A percentile compares a stretch with the other conserved stretches of the same genome.
These are phyloP conservation scores for Heteractis magnifica DNA, from an alignment of 92 coral and sea anemone genomes.

Conservation along the genomic window DNA sequence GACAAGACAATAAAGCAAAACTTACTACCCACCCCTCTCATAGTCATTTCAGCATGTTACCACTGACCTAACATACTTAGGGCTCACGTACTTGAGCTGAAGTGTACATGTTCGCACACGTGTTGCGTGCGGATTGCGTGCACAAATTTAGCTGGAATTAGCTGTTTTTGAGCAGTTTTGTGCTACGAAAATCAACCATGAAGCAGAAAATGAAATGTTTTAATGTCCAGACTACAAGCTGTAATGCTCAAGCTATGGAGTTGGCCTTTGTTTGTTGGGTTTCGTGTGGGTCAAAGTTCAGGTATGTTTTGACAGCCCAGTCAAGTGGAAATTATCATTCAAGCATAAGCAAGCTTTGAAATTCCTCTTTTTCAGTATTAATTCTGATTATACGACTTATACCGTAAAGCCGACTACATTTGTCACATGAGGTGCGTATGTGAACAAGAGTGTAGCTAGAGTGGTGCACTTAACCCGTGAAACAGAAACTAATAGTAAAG, in stretches of 20 bases:
- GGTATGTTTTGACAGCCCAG: not conserved
- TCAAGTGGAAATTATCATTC: not conserved
- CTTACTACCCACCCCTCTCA: not conserved
- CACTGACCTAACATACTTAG: not conserved
- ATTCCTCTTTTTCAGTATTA: too few species aligned
- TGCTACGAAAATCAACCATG: not conserved
- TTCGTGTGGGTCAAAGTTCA: not conserved
- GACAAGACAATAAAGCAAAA: not conserved
- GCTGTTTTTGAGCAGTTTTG: too few species aligned
- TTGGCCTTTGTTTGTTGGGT: not conserved
- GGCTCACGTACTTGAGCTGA: not conserved
- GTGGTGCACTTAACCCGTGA: too few species aligned
- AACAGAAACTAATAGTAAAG: too few species aligned
- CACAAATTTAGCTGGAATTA: not conserved
- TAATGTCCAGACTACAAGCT: not conserved
- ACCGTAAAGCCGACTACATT: too few species aligned
- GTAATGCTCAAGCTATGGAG: not conserved
- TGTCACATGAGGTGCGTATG: too few species aligned
- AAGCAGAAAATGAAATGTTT: not conserved
- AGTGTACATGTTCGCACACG: too few species aligned
- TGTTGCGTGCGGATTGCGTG: too few species aligned
- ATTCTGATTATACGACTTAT: too few species aligned
- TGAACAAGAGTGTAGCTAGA: too few species aligned
- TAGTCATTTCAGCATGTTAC: not conserved
- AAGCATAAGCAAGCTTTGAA: not conserved